Percentiles rank a stretch among this genome's conserved stretches.
Conservation (phyloP, 2,888 invertebrate species). For the Stratiomys singularior region DNA sequence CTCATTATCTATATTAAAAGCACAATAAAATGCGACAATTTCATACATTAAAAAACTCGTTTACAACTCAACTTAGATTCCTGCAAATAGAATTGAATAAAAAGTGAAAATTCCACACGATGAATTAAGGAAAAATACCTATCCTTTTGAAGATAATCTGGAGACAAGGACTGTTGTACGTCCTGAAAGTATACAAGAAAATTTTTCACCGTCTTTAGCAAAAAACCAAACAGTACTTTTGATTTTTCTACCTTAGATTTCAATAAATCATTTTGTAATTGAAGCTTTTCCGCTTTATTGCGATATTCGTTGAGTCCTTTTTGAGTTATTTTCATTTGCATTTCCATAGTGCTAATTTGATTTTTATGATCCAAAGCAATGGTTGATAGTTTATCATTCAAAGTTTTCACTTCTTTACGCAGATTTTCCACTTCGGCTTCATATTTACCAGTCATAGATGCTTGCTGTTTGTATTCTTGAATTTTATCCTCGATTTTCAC, state of each 20-base stretch:
- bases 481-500: slow-evolving; percentile 9
- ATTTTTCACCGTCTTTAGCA: too few species aligned
- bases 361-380: neutral
- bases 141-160: too few species aligned
- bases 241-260: slow-evolving; percentile 5
- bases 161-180: too few species aligned
- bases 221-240: neutral
- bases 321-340: neutral
- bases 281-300: neutral
- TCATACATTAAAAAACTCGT: too few species aligned
- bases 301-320: neutral
- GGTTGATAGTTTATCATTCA: neutral
- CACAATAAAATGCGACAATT: too few species aligned
- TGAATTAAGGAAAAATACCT: too few species aligned
- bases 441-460: neutral
- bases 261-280: neutral
- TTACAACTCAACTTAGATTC: too few species aligned
- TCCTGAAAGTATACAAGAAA: too few species aligned
- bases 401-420: neutral
- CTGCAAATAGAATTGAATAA: too few species aligned
- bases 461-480: neutral
- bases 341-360: neutral
- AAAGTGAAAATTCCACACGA: too few species aligned
- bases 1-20: too few species aligned
- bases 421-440: slow-evolving; percentile 6